A percentile compares a stretch with the other conserved stretches of the same genome.
These are phyloP conservation scores for Delichon dasypus DNA, from an alignment of 2,797 vertebrate genomes.

Conservation along the genomic window DNA sequence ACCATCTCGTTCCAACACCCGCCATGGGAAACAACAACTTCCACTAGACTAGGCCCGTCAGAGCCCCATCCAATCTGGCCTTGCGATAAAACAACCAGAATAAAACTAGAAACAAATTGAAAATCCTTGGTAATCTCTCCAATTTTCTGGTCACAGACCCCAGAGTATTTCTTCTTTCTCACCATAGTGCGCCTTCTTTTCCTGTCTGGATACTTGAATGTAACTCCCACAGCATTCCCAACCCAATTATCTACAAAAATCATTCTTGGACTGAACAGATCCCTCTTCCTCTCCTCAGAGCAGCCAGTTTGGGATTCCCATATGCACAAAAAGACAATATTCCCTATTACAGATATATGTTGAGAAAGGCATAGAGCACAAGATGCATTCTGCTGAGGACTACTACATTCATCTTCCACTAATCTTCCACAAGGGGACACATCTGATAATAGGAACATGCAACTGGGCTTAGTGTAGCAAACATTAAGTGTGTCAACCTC, in stretches of 20 bases:
- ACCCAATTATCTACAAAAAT: neutral
- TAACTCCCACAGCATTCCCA: neutral
- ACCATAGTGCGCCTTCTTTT: neutral
- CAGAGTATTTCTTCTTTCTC: neutral
- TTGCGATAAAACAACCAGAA: neutral
- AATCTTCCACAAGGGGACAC: neutral
- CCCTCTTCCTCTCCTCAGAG: neutral
- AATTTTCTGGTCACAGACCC: neutral
- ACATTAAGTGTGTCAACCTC: neutral
- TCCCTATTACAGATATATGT: neutral
- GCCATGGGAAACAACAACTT: neutral
- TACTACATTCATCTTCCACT: neutral
- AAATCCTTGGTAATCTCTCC: neutral
- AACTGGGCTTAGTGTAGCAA: neutral
- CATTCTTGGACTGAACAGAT: neutral
- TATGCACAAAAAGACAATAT: neutral
- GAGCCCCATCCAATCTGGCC: neutral
- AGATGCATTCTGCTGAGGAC: neutral
- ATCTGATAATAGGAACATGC: neutral
- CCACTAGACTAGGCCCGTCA: neutral
- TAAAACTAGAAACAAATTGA: neutral
- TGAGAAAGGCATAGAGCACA: neutral
- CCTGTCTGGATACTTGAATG: neutral
- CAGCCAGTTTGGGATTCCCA: neutral
- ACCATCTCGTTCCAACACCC: neutral